Base-by-base conservation (phyloP, 1,140 invertebrate species). In the Drosophila ironensis region DNA sequence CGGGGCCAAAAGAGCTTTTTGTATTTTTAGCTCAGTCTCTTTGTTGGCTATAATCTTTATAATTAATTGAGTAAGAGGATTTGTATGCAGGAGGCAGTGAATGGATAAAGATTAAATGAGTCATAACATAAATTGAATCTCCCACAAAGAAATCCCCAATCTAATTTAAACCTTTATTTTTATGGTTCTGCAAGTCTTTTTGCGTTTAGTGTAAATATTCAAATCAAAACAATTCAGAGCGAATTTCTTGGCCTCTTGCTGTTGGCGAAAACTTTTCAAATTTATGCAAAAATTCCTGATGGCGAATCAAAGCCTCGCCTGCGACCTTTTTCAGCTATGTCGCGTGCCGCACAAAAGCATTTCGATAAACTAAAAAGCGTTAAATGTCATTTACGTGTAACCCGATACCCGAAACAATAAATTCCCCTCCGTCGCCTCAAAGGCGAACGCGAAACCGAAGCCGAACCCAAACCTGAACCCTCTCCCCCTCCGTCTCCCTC, bases 311-410 rank as follows among this genome's bases (percentile, higher is more conserved):
- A 38, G 12, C 12, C 11, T 7, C 1, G 25, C 63, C 24, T 48
- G 38, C 52, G 52, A 80, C 75, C 76, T 80, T 80, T 78, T 78
- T 78, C 24, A 46, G 54, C 37, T 33, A 28, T 33, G 53, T 80
- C 75, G 75, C 75, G 75, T 80, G 75, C 70, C 75, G 28, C 25
- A 50, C 40, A 60, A 50, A 73, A 67, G 70, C 70, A 84, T 86
- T 78, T 82, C 47, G 63, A 78, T 86, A 84, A 84, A 84, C 80
- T 78, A 74, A 84, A 84, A 84, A 84, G 80, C 78, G 78, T 78
- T 84, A 84, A 84, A 84, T 84, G 78, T 86, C 78, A 84, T 84
- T 84, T 86, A 84, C 48, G 53, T 59, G 78, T 78, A 82, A 82
- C 69, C 73, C 56, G 53, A 81, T 68, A 64, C 70, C 51, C 40